phyloP scores from a whole-genome alignment of 2,888 invertebrate genomes.

The Nemotelus pantherinus region DNA sequence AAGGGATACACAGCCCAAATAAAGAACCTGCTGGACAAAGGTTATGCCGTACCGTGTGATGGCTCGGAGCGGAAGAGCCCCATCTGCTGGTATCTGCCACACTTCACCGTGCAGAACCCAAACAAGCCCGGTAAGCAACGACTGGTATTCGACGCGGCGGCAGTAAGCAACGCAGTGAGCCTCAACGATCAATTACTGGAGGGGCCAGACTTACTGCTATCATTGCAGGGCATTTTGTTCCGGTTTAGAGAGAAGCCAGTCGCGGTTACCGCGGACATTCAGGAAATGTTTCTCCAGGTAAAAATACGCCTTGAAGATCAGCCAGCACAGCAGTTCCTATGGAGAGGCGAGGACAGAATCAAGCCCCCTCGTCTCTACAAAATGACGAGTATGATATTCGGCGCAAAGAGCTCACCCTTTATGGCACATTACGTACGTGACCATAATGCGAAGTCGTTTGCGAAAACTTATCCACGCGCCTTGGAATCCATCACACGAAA shows the following conservation, averaged over 20 bases:
- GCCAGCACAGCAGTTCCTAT: constrained; percentile 14
- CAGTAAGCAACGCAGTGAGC: not conserved
- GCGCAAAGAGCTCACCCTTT: constrained; percentile 3
- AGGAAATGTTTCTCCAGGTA: constrained; percentile 15
- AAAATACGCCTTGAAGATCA: not conserved
- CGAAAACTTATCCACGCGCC: constrained; percentile 1
- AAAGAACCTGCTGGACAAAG: constrained; percentile 1
- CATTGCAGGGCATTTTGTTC: constrained; percentile 6
- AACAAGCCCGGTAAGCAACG: constrained; percentile 16
- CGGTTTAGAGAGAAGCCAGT: not conserved
- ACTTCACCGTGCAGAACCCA: constrained; percentile 10
- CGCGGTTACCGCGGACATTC: constrained; percentile 7
- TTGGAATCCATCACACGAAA: not conserved
- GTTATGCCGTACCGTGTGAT: not conserved
- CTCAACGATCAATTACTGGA: constrained; percentile 3
- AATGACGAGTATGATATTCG: constrained; percentile 18
- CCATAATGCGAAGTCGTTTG: not conserved
- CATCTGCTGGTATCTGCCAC: constrained; percentile 9
- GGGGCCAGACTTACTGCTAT: constrained; percentile 2
- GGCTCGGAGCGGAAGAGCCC: not conserved
- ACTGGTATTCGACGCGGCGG: constrained; percentile 13
- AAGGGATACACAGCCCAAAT: constrained; percentile 7
- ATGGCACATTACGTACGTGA: constrained; percentile 20
- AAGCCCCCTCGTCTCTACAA: not conserved
- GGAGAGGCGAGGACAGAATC: not conserved